Evolutionary conservation across 2,797 vertebrate species (phyloP).

Genomic region (Acrocephalus scirpaceus): DNA sequence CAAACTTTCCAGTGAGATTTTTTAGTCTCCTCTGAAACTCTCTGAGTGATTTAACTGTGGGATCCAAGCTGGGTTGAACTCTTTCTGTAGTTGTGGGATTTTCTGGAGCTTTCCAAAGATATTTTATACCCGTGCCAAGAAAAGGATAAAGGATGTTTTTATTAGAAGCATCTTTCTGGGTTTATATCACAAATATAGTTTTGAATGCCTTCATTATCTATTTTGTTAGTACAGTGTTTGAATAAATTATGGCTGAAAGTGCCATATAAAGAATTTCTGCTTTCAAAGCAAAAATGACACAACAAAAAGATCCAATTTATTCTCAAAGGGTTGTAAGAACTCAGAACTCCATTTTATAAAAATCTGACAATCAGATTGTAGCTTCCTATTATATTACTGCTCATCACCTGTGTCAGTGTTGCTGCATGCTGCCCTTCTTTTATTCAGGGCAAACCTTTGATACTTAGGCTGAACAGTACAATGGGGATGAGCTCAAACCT

Average conservation of each 20-base stretch:
- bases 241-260: background rate
- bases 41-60: background rate
- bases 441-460: background rate
- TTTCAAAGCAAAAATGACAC: background rate
- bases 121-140: background rate
- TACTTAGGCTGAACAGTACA: background rate
- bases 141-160: background rate
- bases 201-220: background rate
- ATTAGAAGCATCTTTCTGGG: background rate
- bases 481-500: background rate
- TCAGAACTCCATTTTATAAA: background rate
- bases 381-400: background rate
- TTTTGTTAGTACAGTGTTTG: background rate
- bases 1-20: background rate
- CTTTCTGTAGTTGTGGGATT: background rate
- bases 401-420: background rate
- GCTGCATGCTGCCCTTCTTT: background rate
- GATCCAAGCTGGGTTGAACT: background rate
- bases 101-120: background rate
- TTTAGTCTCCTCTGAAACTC: background rate
- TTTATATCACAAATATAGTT: background rate
- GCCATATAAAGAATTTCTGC: background rate
- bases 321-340: background rate
- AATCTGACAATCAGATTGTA: background rate
- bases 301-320: background rate